phyloP scores from a whole-genome alignment of 2,888 invertebrate genomes.

The Drosophila limbata region DNA sequence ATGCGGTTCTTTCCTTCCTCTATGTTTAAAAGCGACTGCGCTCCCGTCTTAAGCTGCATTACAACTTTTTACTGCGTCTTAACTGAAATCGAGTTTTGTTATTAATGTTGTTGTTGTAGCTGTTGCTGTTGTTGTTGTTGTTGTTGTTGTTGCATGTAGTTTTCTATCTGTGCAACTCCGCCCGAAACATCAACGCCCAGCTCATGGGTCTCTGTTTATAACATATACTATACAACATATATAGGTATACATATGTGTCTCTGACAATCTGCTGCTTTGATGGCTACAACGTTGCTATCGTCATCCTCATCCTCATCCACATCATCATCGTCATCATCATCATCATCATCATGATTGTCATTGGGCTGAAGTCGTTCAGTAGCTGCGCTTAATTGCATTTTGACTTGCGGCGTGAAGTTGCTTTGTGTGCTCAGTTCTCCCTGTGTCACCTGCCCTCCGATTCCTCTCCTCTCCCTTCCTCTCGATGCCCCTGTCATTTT shows the following conservation, averaged over 20 bases:
- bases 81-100: constrained; percentile 82
- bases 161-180: constrained; percentile 79
- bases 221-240: constrained; percentile 7
- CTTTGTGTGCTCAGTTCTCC: constrained; percentile 55
- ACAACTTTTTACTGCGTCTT: constrained; percentile 82
- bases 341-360: constrained; percentile 30
- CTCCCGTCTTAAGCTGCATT: constrained; percentile 82
- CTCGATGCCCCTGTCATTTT: constrained; percentile 26
- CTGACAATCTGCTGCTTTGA: constrained; percentile 71
- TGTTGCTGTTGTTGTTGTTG: constrained; percentile 50
- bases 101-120: constrained; percentile 30
- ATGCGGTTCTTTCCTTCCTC: constrained; percentile 79
- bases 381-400: constrained; percentile 80
- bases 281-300: constrained; percentile 66
- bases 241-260: constrained; percentile 42
- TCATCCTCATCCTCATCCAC: constrained; percentile 27
- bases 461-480: background rate
- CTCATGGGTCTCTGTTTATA: constrained; percentile 55
- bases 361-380: constrained; percentile 64
- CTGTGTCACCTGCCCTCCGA: background rate
- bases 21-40: constrained; percentile 76
- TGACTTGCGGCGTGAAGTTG: constrained; percentile 82
- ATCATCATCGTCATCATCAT: constrained; percentile 17
- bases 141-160: constrained; percentile 53
- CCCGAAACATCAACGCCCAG: constrained; percentile 79